A percentile compares a stretch with the other conserved stretches of the same genome.
These are phyloP conservation scores for Lordiphosa fenestrarum DNA, from an alignment of 2,888 invertebrate species.

Conservation along the genomic window DNA sequence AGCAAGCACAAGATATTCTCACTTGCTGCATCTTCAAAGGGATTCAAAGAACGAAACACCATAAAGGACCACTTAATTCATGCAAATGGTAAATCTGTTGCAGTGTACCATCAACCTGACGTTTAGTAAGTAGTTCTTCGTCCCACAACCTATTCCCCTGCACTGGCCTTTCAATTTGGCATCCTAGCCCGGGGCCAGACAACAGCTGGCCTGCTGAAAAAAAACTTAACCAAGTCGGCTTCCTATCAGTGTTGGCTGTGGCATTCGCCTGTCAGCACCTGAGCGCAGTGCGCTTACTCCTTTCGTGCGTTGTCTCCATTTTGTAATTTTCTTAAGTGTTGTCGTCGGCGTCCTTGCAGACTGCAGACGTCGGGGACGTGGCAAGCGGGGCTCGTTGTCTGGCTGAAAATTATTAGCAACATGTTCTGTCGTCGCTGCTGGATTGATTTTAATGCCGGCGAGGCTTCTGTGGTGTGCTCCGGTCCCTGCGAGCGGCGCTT, in stretches of 20 bases:
- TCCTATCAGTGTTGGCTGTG: constrained; percentile 36
- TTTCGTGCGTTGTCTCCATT: constrained; percentile 4
- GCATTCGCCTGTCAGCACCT: constrained; percentile 61
- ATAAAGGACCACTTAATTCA: too few species aligned
- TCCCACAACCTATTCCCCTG: background rate
- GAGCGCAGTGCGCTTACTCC: constrained; percentile 21
- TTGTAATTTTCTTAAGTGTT: constrained; percentile 67
- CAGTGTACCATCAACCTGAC: too few species aligned
- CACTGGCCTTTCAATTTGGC: too few species aligned
- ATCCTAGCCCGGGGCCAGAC: too few species aligned
- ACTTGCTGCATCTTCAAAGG: too few species aligned
- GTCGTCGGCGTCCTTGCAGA: constrained; percentile 8
- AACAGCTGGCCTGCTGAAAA: too few species aligned
- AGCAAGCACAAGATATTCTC: too few species aligned
- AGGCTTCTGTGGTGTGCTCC: constrained; percentile 67
- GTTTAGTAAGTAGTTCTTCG: background rate
- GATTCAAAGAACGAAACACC: too few species aligned
- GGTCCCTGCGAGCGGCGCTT: constrained; percentile 76
- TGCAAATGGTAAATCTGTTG: too few species aligned
- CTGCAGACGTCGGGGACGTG: background rate
- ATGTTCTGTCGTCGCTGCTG: constrained; percentile 80
- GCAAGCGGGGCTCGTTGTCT: background rate
- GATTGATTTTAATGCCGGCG: constrained; percentile 77
- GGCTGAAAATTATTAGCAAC: constrained; percentile 53
- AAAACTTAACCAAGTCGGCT: background rate